phyloP scores from a whole-genome alignment of 2,113 vertebrate genomes.

The Lagopus leucura region DNA sequence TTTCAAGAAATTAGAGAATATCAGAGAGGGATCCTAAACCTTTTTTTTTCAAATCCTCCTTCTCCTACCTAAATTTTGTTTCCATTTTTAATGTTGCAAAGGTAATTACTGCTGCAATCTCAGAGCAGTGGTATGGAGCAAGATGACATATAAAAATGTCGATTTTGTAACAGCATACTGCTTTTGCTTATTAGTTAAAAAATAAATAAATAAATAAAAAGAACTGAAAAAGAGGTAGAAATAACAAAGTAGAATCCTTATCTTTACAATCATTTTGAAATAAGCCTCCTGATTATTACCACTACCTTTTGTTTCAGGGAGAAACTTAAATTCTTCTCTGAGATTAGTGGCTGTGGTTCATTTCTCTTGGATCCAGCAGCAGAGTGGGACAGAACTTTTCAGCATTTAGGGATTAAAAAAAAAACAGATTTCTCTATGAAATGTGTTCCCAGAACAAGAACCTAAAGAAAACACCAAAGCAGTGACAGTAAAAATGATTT shows the following conservation, averaged over 20 bases:
- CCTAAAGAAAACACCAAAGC: not conserved
- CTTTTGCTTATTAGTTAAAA: not conserved
- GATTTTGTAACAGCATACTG: not conserved
- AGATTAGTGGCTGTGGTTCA: not conserved
- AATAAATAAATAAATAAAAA: too few relatives aligned
- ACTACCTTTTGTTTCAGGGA: not conserved
- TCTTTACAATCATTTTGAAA: not conserved
- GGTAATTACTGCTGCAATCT: not conserved
- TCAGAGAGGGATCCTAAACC: not conserved
- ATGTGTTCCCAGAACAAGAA: not conserved
- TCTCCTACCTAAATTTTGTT: not conserved
- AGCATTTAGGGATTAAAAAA: not conserved
- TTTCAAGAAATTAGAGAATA: not conserved
- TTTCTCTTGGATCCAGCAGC: not conserved
- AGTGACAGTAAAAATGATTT: not conserved
- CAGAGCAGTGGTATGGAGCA: not conserved
- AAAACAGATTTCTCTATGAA: not conserved
- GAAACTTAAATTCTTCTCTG: not conserved
- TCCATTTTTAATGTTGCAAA: not conserved
- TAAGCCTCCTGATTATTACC: not conserved
- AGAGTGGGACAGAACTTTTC: not conserved
- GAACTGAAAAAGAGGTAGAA: not conserved
- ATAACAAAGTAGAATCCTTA: not conserved
- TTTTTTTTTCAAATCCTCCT: not conserved
- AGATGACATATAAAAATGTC: not conserved